Evolutionary conservation across 2,113 vertebrate genomes (phyloP).

Genomic region (Cheilinus undulatus): DNA sequence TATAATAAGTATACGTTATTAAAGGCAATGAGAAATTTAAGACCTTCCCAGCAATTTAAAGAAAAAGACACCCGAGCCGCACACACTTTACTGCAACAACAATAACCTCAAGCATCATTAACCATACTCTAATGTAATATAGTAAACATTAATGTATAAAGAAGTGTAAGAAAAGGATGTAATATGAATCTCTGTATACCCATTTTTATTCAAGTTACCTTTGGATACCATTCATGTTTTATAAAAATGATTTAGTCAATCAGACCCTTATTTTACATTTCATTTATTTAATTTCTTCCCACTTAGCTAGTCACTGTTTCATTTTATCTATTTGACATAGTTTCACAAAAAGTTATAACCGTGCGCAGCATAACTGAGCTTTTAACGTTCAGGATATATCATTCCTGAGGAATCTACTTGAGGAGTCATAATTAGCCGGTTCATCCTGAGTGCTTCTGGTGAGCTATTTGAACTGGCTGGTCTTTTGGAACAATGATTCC

Average conservation of each 20-base stretch:
- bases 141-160: too few relatives aligned
- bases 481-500: constrained; percentile 50
- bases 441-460: constrained; percentile 18
- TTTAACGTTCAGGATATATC: background rate
- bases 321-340: background rate
- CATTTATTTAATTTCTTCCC: too few relatives aligned
- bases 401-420: constrained; percentile 8
- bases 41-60: too few relatives aligned
- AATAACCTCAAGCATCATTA: too few relatives aligned
- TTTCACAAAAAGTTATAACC: constrained; percentile 6
- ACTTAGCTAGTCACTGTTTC: background rate
- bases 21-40: too few relatives aligned
- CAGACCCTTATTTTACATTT: background rate
- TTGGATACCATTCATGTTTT: background rate
- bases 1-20: too few relatives aligned
- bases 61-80: too few relatives aligned
- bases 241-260: background rate
- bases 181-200: too few relatives aligned
- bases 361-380: background rate
- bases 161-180: too few relatives aligned
- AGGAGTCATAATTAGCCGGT: constrained; percentile 15
- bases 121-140: too few relatives aligned
- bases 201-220: background rate
- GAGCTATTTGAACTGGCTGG: constrained; percentile 40
- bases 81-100: too few relatives aligned